Percentiles rank a stretch among this genome's conserved stretches.
Conservation (phyloP, 2,797 vertebrate genomes). For the Microtus californicus region DNA sequence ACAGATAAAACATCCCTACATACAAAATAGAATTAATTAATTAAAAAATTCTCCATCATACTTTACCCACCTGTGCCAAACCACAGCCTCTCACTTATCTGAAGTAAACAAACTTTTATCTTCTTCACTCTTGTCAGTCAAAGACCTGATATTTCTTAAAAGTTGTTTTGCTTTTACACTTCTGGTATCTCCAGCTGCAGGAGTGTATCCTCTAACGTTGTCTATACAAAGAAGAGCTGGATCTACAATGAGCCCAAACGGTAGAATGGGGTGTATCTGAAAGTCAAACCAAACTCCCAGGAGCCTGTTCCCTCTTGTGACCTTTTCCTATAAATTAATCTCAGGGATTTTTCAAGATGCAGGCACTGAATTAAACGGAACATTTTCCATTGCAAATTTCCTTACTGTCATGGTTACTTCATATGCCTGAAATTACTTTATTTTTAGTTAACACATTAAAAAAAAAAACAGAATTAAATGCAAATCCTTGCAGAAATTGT, state of each 20-base stretch:
- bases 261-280: not conserved
- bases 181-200: not conserved
- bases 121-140: not conserved
- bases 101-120: not conserved
- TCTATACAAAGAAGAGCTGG: not conserved
- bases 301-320: not conserved
- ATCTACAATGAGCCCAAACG: not conserved
- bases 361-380: conserved; percentile 41
- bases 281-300: not conserved
- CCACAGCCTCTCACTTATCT: not conserved
- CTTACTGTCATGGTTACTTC: conserved; percentile 59
- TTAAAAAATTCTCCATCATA: not conserved
- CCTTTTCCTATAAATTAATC: conserved; percentile 52
- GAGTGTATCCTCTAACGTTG: not conserved
- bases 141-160: not conserved
- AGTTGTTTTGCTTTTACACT: not conserved
- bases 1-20: not conserved
- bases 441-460: conserved; percentile 78
- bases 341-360: conserved; percentile 1
- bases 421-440: conserved; percentile 75
- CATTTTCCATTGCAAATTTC: conserved; percentile 65
- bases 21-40: not conserved
- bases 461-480: conserved; percentile 75
- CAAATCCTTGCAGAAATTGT: conserved; percentile 78
- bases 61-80: not conserved